phyloP scores from a whole-genome alignment of 2,113 vertebrate species.

The Shinisaurus crocodilurus region DNA sequence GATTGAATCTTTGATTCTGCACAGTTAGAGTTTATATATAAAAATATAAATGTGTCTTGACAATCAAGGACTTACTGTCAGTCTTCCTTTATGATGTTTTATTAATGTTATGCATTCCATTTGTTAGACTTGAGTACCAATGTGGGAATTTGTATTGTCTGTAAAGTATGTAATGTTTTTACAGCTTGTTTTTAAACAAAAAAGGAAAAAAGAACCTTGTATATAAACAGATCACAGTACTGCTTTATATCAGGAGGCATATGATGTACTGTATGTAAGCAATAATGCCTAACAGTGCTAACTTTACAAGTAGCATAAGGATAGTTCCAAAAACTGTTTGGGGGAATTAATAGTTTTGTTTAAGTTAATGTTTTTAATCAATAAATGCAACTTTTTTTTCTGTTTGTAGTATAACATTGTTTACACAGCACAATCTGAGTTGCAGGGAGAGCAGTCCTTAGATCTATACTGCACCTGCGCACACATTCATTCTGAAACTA shows the following conservation, averaged over 20 bases:
- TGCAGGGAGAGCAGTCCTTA: slow-evolving; percentile 76
- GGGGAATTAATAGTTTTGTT: slow-evolving; percentile 73
- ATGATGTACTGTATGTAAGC: slow-evolving; percentile 83
- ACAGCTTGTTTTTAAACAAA: slow-evolving; percentile 79
- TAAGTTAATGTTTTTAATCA: slow-evolving; percentile 78
- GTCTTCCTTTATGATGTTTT: slow-evolving; percentile 83
- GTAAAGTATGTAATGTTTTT: slow-evolving; percentile 95
- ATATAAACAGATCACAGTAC: slow-evolving; percentile 77
- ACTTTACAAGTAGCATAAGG: slow-evolving; percentile 81
- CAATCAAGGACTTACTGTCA: slow-evolving; percentile 89
- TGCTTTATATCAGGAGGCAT: slow-evolving; percentile 80
- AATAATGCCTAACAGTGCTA: slow-evolving; percentile 84
- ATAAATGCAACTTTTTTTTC: slow-evolving; percentile 79
- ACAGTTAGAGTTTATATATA: slow-evolving; percentile 88
- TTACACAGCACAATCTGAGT: slow-evolving; percentile 81
- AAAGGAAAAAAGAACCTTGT: slow-evolving; percentile 73
- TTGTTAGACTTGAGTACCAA: slow-evolving; percentile 87
- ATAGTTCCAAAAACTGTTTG: slow-evolving; percentile 79
- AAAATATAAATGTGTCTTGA: slow-evolving; percentile 86
- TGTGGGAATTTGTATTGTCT: slow-evolving; percentile 84
- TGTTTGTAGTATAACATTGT: slow-evolving; percentile 78
- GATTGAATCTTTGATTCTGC: slow-evolving; percentile 86
- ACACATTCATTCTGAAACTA: slow-evolving; percentile 74
- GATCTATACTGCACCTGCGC: slow-evolving; percentile 66
- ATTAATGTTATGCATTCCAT: slow-evolving; percentile 84